Conservation (phyloP, 2,113 vertebrate genomes). For the Vulpes lagopus region DNA sequence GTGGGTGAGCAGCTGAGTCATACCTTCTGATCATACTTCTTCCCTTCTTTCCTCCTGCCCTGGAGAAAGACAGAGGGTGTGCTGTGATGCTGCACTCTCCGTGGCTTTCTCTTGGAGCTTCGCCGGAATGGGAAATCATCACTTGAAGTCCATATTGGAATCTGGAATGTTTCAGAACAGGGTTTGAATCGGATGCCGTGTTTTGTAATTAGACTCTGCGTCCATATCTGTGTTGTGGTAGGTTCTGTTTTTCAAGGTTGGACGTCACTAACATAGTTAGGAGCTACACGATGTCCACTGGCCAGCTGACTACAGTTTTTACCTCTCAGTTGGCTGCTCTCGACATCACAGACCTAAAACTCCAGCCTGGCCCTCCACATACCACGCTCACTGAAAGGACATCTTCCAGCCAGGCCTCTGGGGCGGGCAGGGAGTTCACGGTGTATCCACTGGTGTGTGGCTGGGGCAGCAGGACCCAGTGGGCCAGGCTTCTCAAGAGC, state of each 20-base stretch:
- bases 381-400: neutral
- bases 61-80: neutral
- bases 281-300: neutral
- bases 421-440: neutral
- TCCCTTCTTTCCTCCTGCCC: neutral
- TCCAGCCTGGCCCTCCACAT: neutral
- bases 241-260: neutral
- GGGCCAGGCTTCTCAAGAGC: neutral
- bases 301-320: neutral
- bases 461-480: neutral
- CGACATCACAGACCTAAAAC: neutral
- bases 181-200: neutral
- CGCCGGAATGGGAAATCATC: neutral
- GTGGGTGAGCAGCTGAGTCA: neutral
- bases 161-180: neutral
- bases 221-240: neutral
- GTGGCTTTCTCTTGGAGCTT: neutral
- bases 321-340: neutral
- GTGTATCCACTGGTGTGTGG: neutral
- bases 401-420: constrained; percentile 2
- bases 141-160: neutral
- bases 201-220: neutral
- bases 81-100: neutral
- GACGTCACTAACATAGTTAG: neutral
- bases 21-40: neutral